Evolutionary conservation across 2,888 invertebrate genomes (phyloP).

Genomic region (Callyntrura sp.): DNA sequence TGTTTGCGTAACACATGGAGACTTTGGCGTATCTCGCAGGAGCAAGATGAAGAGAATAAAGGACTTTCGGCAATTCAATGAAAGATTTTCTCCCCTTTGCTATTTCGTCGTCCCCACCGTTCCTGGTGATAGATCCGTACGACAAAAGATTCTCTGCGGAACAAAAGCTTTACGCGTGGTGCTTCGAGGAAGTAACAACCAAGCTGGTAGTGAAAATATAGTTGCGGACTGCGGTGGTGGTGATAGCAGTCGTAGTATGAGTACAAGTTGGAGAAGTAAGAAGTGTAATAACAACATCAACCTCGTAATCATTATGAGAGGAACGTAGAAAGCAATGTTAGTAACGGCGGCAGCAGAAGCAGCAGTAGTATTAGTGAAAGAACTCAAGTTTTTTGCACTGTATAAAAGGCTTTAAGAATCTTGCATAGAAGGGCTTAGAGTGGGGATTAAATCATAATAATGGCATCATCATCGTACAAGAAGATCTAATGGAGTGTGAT

Average conservation of each 20-base stretch:
- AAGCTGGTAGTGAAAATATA: not conserved
- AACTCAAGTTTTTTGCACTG: conserved; percentile 30
- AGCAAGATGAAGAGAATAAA: conserved; percentile 29
- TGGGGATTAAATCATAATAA: conserved; percentile 29
- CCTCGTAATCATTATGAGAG: too few species aligned
- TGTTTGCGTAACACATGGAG: not conserved
- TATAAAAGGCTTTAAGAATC: conserved; percentile 32
- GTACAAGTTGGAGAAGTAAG: not conserved
- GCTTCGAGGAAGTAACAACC: conserved; percentile 1
- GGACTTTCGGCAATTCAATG: conserved; percentile 46
- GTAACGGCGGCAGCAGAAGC: not conserved
- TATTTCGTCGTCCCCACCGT: conserved; percentile 5
- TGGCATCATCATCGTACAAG: conserved; percentile 29
- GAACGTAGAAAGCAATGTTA: not conserved
- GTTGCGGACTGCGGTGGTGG: not conserved
- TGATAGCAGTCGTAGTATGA: not conserved
- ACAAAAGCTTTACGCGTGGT: conserved; percentile 25
- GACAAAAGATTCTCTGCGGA: conserved; percentile 25
- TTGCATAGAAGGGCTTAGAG: conserved; percentile 30
- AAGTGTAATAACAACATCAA: conserved; percentile 1
- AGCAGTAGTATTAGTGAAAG: not conserved
- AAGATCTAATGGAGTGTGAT: conserved; percentile 47
- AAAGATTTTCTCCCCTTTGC: not conserved
- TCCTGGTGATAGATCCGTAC: not conserved
- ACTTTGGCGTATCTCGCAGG: not conserved